Conservation (phyloP, 2,113 vertebrate genomes). For the Elaphurus davidianus region DNA sequence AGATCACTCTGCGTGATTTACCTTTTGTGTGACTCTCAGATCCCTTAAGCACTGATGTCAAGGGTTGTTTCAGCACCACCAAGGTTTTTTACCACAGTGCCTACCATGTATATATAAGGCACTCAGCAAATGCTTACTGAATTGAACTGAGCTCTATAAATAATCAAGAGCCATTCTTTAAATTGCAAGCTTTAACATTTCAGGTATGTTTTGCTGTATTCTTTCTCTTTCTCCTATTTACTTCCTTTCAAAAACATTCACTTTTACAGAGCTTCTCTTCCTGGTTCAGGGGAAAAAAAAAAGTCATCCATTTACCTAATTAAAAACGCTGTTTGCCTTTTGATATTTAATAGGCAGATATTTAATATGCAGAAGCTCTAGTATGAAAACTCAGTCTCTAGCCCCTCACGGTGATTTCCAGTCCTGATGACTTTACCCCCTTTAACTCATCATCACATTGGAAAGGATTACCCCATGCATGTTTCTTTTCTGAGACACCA, state of each 20-base stretch:
- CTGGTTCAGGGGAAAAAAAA: not conserved
- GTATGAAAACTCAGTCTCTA: not conserved
- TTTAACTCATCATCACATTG: not conserved
- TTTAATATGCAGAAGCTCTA: not conserved
- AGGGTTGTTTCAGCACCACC: not conserved
- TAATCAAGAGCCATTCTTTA: not conserved
- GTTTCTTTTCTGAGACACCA: not conserved
- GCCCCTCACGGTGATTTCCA: not conserved
- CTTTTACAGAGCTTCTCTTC: not conserved
- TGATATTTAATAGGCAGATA: not conserved
- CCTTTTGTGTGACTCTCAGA: not conserved
- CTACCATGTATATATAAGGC: fast-evolving
- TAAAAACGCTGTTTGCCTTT: not conserved
- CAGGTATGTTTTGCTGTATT: not conserved
- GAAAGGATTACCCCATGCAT: not conserved
- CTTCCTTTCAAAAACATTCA: not conserved
- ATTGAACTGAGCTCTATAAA: not conserved
- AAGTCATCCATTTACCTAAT: not conserved
- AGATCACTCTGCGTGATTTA: not conserved
- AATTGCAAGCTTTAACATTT: not conserved
- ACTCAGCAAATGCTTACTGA: not conserved
- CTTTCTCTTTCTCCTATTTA: not conserved
- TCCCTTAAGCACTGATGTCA: not conserved
- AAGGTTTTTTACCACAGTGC: fast-evolving
- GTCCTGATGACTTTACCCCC: not conserved